These are phyloP conservation scores for Drosophila ogumai DNA, from an alignment of 1,140 invertebrate genomes.

Conservation along the genomic window DNA sequence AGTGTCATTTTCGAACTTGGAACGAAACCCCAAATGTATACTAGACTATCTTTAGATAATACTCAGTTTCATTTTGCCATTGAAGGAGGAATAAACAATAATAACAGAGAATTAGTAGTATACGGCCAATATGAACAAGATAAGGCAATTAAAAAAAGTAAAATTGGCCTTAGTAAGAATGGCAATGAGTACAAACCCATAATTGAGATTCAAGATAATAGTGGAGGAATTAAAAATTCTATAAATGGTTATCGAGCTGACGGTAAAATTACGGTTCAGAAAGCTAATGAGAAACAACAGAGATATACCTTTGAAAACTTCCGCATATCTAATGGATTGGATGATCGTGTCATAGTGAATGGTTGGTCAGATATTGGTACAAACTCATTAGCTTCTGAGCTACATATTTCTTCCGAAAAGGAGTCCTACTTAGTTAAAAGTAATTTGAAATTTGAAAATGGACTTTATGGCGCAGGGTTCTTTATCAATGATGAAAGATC, in stretches of 20 bases:
- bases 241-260: slow-evolving; percentile 86
- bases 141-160: slow-evolving; percentile 87
- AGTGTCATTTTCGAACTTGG: slow-evolving; percentile 63
- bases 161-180: slow-evolving; percentile 87
- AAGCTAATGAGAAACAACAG: slow-evolving; percentile 85
- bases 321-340: slow-evolving; percentile 85
- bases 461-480: slow-evolving; percentile 56
- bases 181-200: slow-evolving; percentile 89
- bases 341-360: slow-evolving; percentile 85
- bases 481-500: slow-evolving; percentile 67
- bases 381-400: slow-evolving; percentile 40
- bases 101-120: slow-evolving; percentile 65
- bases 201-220: slow-evolving; percentile 88
- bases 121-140: slow-evolving; percentile 87
- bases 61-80: slow-evolving; percentile 60
- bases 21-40: slow-evolving; percentile 55
- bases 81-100: slow-evolving; percentile 70
- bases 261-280: slow-evolving; percentile 86
- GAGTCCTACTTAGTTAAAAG: slow-evolving; percentile 60
- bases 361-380: slow-evolving; percentile 84
- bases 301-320: slow-evolving; percentile 87
- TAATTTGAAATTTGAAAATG: slow-evolving; percentile 60
- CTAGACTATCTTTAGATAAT: slow-evolving; percentile 62
- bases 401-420: slow-evolving; percentile 54
- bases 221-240: slow-evolving; percentile 79